These are phyloP conservation scores for Drosophila quinaria DNA, from an alignment of 2,888 invertebrate species.

Conservation along the genomic window DNA sequence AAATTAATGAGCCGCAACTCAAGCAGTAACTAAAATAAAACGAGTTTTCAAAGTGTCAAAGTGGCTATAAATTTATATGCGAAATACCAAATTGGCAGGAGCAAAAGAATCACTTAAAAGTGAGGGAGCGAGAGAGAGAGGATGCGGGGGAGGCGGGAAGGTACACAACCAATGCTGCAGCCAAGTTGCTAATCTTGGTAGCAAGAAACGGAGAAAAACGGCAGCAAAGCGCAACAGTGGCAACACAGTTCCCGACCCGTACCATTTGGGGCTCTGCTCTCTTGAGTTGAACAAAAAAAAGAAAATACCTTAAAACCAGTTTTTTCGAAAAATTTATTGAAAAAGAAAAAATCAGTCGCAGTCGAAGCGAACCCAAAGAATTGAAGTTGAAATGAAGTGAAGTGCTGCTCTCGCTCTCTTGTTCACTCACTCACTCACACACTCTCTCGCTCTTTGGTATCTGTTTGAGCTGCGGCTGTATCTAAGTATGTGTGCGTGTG, in stretches of 20 bases:
- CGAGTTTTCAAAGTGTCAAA: constrained; percentile 76
- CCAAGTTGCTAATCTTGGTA: constrained; percentile 72
- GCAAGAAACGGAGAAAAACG: constrained; percentile 63
- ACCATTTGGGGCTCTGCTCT: constrained; percentile 40
- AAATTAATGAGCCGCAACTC: constrained; percentile 63
- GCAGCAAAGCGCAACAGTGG: constrained; percentile 71
- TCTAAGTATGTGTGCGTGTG: constrained; percentile 19
- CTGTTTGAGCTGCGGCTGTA: constrained; percentile 23
- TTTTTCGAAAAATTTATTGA: constrained; percentile 74
- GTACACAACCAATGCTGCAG: constrained; percentile 31
- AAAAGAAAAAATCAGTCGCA: constrained; percentile 59
- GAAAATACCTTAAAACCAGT: constrained; percentile 84
- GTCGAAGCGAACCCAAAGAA: constrained; percentile 52
- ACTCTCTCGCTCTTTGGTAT: constrained; percentile 28
- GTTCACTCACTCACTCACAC: constrained; percentile 4
- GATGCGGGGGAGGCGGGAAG: constrained; percentile 29
- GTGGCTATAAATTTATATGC: constrained; percentile 66
- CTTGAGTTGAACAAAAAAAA: constrained; percentile 38
- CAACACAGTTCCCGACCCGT: constrained; percentile 63
- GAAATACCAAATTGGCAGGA: constrained; percentile 66
- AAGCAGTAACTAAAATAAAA: constrained; percentile 44
- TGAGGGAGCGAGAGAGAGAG: constrained; percentile 22
- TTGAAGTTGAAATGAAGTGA: constrained; percentile 76
- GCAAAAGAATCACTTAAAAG: constrained; percentile 77
- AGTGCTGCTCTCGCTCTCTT: constrained; percentile 51